Base-by-base conservation (phyloP, 2,888 invertebrate genomes). In the Pseudanteris insignis region DNA sequence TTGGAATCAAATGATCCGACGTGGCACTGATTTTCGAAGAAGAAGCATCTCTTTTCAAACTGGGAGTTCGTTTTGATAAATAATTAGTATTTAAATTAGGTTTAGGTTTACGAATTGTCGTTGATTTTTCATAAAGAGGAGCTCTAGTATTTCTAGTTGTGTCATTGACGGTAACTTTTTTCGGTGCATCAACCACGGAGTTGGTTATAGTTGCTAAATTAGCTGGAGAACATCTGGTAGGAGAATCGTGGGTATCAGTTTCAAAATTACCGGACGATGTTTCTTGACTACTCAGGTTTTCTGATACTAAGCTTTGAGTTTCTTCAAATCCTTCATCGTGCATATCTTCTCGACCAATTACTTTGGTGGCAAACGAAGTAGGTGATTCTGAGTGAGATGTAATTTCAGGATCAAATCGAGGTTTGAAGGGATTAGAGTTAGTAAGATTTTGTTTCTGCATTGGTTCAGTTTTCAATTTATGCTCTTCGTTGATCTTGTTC, bases 281-380 rank as follows among this genome's bases (percentile, higher is more conserved):
- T 30, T 91, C 92, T 70, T 92, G 92, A 29, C 92, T 92, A 33
- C 92, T 92, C 2, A 91, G 88, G 4, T 91, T 92, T 76, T 92
- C 92, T 0, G 92, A 92, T 71, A 92, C 90, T 41, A 93, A 82
- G 73, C 92, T 92, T 73, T 92, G 92, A 0, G 92, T 92, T 81
- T 94, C 94, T 77, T 94, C 93, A 72, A 94, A 94, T 5, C 94
- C 93, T 83, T 94, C 93, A 74, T 94, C 94, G 72, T 92, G 90
- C 32, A 89, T 77, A 69, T 93, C 92, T 64, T 87, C 87, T 50
- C 79, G 81, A 58, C 48, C 76, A 55, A 73, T 75, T 10, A 66
- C 81, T 43, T 68, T 74, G 37, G 72, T 77, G 46, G 69, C 75
- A 38, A 67, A 77, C 34, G 75, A 77, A 57, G 74, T 77, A 34